Evolutionary conservation across 1,140 invertebrate species (phyloP).

Genomic region (Drosophila aff.): DNA sequence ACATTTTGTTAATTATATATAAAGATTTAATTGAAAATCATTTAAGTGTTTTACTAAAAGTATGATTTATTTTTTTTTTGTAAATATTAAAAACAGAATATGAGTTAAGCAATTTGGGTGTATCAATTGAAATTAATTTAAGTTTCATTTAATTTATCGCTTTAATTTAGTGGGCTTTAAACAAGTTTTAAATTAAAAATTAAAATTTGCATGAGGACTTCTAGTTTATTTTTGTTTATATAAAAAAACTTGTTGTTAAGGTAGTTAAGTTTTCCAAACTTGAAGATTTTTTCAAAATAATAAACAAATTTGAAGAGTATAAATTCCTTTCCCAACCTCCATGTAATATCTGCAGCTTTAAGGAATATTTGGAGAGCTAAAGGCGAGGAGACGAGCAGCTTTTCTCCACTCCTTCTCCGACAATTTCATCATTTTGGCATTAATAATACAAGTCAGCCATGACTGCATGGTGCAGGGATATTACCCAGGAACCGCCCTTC

Average conservation of each 20-base stretch:
- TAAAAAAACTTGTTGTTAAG: background rate
- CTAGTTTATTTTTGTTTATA: background rate
- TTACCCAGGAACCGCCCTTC: background rate
- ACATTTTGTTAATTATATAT: background rate
- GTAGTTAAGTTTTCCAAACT: too few relatives aligned
- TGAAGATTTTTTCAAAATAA: background rate
- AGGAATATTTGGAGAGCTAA: background rate
- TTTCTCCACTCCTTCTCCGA: slow-evolving; percentile 2
- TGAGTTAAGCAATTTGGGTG: background rate
- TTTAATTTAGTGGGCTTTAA: too few relatives aligned
- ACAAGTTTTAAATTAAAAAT: too few relatives aligned
- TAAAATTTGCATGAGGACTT: background rate
- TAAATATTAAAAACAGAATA: background rate
- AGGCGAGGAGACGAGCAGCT: background rate
- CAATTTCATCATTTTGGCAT: slow-evolving; percentile 67
- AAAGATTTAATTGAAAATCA: background rate
- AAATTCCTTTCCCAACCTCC: background rate
- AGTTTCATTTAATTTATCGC: too few relatives aligned
- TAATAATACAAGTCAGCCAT: slow-evolving; percentile 61
- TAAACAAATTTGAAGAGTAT: too few relatives aligned
- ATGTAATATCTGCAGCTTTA: background rate
- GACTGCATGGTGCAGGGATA: slow-evolving; percentile 21
- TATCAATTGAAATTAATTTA: too few relatives aligned
- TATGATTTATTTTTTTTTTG: background rate
- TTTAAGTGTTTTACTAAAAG: background rate